Conservation (phyloP, 1,140 invertebrate genomes). For the Arion vulgaris region DNA sequence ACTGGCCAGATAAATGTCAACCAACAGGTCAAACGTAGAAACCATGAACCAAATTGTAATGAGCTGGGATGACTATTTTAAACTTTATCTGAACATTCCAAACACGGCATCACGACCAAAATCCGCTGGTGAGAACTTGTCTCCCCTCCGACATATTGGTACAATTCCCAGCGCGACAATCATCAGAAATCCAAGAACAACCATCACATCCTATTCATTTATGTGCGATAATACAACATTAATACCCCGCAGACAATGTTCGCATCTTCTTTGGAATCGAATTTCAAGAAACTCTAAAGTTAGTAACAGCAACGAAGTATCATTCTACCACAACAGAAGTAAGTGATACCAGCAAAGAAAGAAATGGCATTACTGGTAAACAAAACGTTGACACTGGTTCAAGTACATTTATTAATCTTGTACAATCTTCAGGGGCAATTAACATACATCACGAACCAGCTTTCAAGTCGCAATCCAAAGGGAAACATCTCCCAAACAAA, state of each 20-base stretch:
- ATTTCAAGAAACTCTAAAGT: neutral
- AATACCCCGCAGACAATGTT: neutral
- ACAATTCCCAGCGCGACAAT: neutral
- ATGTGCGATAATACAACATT: slow-evolving; percentile 8
- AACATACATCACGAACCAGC: neutral
- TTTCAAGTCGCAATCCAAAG: neutral
- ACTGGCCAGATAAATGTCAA: neutral
- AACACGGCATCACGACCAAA: neutral
- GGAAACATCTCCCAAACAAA: neutral
- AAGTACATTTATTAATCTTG: neutral
- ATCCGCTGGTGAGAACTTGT: neutral
- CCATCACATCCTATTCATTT: neutral
- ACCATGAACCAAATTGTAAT: neutral
- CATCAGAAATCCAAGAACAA: neutral
- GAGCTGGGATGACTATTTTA: neutral
- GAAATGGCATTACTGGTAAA: neutral
- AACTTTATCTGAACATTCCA: neutral
- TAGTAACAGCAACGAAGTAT: neutral
- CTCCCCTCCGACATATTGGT: neutral
- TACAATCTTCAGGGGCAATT: neutral
- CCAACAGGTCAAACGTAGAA: neutral
- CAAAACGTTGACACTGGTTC: neutral
- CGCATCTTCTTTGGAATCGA: neutral
- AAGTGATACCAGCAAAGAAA: neutral
- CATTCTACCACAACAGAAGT: neutral